Evolutionary conservation across 2,797 vertebrate species (phyloP).

Genomic region (Synaphobranchus kaupii): DNA sequence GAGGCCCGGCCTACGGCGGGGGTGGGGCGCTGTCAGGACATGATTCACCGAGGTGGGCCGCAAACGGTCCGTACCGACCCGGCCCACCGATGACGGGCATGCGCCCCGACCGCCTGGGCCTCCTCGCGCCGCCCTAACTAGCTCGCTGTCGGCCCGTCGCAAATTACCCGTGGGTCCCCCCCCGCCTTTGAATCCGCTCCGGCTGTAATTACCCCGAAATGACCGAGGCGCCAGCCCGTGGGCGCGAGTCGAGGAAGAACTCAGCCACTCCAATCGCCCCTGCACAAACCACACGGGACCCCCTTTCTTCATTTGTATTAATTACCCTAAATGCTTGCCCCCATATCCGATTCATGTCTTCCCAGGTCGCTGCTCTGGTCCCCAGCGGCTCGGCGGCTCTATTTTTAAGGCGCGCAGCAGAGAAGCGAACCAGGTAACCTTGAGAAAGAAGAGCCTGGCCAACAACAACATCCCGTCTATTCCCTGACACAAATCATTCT

Average conservation of each 20-base stretch:
- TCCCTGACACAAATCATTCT: not conserved
- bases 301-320: constrained; percentile 71
- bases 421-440: constrained; percentile 25
- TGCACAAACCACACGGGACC: constrained; percentile 48
- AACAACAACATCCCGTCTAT: constrained; percentile 18
- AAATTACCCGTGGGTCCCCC: not conserved
- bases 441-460: constrained; percentile 44
- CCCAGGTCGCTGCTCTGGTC: constrained; percentile 43
- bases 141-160: not conserved
- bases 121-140: not conserved
- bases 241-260: constrained; percentile 40
- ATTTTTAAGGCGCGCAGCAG: constrained; percentile 55
- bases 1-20: not conserved
- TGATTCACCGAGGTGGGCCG: constrained; percentile 7
- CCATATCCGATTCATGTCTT: constrained; percentile 63
- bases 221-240: not conserved
- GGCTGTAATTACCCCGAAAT: not conserved
- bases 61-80: not conserved
- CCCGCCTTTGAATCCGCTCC: not conserved
- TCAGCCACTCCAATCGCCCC: constrained; percentile 17
- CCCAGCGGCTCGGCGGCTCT: constrained; percentile 49
- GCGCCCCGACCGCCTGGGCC: constrained; percentile 25
- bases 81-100: not conserved
- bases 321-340: constrained; percentile 73
- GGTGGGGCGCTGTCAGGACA: constrained; percentile 20